Evolutionary conservation across 2,797 vertebrate species (phyloP), one percentile per base, ranked within the genome.

Genomic region (Tiaroga cobitis): DNA sequence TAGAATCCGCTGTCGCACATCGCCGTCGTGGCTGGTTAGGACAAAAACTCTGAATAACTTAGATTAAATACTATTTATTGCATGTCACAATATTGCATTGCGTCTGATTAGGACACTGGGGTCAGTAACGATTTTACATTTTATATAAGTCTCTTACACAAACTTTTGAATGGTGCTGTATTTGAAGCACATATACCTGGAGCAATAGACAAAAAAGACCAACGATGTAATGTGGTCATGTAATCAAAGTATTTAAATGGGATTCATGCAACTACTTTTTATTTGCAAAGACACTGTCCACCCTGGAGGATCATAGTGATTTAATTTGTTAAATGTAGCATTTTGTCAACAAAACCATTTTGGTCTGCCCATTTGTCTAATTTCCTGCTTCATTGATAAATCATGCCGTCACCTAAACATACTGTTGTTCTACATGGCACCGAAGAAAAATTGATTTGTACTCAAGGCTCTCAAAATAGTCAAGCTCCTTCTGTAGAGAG

Each of bases 401-500:
- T 54, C 19, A 21, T 18, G 19, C 21, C 8, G 3, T 54, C 67
- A 10, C 51, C 56, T 83, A n/a, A 43, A 39, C 1, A 56, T 46
- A 63, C 41, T 24, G 46, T 39, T 59, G 21, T 19, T 86, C 11
- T 77, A 39, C 39, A 80, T 39, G 24, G 21, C 4, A 32, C n/a
- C 1, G 8, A 26, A 37, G 46, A 74, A 82, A 85, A 77, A 77
- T 73, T 15, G 8, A 68, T 85, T 86, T 83, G 32, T 81, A 61
- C 51, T 72, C 21, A 13, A 65, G 59, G 46, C 78, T 75, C 56
- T 73, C 39, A 74, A 37, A 88, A 39, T 72, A 86, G 74, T 84
- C 74, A 59, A 65, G 75, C 41, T 85, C 43, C 69, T 81, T 34
- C 34, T 85, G 77, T 69, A 67, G 76, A 84, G 82, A 74, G 59